phyloP scores from a whole-genome alignment of 2,113 vertebrate genomes.

The Zosterops pallidus region DNA sequence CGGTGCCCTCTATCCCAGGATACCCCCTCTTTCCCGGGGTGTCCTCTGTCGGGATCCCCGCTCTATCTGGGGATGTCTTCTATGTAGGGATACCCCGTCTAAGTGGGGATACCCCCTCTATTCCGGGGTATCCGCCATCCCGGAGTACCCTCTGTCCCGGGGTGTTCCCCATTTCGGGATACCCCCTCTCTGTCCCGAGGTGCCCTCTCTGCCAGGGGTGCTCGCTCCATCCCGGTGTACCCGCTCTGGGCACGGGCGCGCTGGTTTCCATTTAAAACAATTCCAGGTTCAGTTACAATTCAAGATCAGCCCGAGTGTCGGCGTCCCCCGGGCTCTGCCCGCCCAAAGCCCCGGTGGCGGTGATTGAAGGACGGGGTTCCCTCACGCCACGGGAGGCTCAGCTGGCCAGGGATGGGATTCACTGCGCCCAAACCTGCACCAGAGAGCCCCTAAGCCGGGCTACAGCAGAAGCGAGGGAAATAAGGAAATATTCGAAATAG shows the following conservation, averaged over 20 bases:
- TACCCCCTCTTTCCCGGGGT: not conserved
- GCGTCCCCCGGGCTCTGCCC: not conserved
- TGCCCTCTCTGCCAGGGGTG: not conserved
- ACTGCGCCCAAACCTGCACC: not conserved
- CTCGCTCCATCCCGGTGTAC: not conserved
- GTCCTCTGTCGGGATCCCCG: not conserved
- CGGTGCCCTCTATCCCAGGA: not conserved
- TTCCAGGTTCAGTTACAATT: not conserved
- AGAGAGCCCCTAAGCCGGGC: not conserved
- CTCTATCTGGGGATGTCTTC: not conserved
- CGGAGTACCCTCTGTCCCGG: not conserved
- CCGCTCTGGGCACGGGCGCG: not conserved
- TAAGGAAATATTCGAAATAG: not conserved
- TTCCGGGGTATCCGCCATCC: not conserved
- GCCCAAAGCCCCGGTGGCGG: not conserved
- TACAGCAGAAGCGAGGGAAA: not conserved
- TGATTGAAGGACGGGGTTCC: not conserved
- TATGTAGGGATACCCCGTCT: no score
- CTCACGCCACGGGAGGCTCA: fast-evolving
- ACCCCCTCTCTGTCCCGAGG: not conserved
- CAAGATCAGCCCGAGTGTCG: not conserved
- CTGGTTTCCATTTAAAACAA: not conserved
- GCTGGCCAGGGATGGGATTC: no score
- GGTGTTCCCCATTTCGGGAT: not conserved
- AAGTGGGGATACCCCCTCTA: not conserved